Percentiles rank a stretch among this genome's conserved stretches.
Evolutionary conservation across 2,797 vertebrate species (phyloP).

Genomic region (Mus spretus): DNA sequence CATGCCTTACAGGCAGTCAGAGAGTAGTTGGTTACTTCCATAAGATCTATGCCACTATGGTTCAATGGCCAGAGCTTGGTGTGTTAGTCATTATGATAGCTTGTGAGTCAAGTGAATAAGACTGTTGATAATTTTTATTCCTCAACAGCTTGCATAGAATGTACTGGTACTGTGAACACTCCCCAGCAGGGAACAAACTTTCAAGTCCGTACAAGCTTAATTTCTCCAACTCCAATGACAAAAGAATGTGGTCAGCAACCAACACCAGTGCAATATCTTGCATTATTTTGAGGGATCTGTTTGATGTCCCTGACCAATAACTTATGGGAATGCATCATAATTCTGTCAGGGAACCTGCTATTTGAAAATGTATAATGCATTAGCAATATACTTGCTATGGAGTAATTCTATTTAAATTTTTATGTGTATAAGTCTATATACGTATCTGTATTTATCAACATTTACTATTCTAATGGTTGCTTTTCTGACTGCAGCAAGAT

Average conservation of each 20-base stretch:
- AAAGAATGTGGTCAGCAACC: neutral
- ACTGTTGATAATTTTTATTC: neutral
- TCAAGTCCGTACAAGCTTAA: neutral
- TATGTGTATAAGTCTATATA: neutral
- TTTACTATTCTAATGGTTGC: neutral
- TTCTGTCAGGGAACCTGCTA: neutral
- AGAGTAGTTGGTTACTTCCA: neutral
- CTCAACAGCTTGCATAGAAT: neutral
- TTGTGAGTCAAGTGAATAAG: neutral
- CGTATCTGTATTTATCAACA: neutral
- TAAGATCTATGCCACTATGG: neutral
- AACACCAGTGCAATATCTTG: neutral
- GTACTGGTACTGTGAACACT: neutral
- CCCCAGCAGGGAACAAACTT: neutral
- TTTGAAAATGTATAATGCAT: neutral
- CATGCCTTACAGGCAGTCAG: neutral
- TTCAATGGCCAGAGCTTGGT: neutral
- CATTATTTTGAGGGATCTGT: neutral
- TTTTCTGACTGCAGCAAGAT: neutral
- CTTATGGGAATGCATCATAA: neutral
- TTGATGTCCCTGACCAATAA: neutral
- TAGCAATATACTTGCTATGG: neutral
- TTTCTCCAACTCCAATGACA: neutral
- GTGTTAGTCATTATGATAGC: neutral
- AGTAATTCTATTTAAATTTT: neutral